Percentiles rank a stretch among this genome's conserved stretches.
phyloP scores from a whole-genome alignment of 2,797 vertebrate species.

The Pantherophis alleghaniensis region DNA sequence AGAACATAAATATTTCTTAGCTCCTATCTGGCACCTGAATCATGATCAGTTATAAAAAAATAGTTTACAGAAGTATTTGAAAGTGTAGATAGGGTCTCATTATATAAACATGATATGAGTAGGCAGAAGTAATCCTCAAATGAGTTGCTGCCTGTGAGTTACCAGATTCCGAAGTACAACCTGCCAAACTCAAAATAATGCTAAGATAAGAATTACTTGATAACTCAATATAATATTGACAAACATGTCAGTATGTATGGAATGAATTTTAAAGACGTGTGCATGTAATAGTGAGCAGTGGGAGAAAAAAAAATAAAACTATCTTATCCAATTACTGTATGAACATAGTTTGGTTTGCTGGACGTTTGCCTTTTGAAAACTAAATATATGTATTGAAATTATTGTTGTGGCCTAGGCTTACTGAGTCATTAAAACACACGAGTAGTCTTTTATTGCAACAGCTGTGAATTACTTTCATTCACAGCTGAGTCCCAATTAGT shows the following conservation, averaged over 20 bases:
- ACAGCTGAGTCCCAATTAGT: no score
- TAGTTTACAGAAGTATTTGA: not conserved
- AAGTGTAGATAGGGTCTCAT: not conserved
- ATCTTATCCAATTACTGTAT: not conserved
- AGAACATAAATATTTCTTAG: not conserved
- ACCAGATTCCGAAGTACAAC: not conserved
- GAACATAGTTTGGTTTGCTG: not conserved
- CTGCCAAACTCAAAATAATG: not conserved
- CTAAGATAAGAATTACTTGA: not conserved
- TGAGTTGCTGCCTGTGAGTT: not conserved
- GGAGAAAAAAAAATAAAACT: not conserved
- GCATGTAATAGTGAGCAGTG: not conserved
- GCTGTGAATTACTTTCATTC: no score
- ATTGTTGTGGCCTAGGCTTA: no score
- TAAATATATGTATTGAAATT: not conserved
- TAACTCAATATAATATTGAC: not conserved
- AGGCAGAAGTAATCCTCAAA: not conserved
- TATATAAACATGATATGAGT: not conserved
- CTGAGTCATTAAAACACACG: no score
- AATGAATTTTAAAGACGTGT: not conserved
- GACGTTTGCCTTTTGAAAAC: not conserved
- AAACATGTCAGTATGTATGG: not conserved
- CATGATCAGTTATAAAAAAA: not conserved
- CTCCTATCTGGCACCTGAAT: not conserved
- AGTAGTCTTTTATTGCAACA: no score